A percentile compares a stretch with the other conserved stretches of the same genome.
Evolutionary conservation across 2,797 vertebrate species (phyloP).

Genomic region (Myotis myotis): DNA sequence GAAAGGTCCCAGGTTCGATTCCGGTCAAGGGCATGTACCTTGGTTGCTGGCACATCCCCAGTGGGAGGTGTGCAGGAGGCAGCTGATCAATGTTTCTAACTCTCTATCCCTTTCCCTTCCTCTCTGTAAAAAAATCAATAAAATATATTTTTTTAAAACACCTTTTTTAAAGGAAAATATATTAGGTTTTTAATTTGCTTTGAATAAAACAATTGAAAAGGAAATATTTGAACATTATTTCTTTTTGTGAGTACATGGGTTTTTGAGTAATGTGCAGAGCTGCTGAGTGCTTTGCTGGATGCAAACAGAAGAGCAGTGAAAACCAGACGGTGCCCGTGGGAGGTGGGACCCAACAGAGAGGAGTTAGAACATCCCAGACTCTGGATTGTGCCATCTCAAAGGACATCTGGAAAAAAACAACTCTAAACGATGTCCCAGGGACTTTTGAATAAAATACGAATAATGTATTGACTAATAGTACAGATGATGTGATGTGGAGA

Average conservation of each 20-base stretch:
- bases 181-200: constrained; percentile 65
- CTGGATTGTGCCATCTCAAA: not conserved
- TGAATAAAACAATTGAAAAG: constrained; percentile 73
- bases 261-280: not conserved
- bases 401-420: not conserved
- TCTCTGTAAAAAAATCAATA: no score
- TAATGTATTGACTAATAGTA: not conserved
- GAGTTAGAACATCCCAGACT: not conserved
- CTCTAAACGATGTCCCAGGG: not conserved
- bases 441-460: not conserved
- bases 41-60: no score
- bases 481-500: not conserved
- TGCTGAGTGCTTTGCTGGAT: not conserved
- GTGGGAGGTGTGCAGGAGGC: no score
- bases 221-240: constrained; percentile 41
- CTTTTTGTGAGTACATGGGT: not conserved
- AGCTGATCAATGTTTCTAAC: no score
- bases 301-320: not conserved
- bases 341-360: not conserved
- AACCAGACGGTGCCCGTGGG: not conserved
- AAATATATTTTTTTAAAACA: not conserved
- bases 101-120: no score
- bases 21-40: no score
- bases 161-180: constrained; percentile 44
- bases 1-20: no score